Conservation (phyloP, 1,140 invertebrate genomes). For the Drosophila sturtevanti region DNA sequence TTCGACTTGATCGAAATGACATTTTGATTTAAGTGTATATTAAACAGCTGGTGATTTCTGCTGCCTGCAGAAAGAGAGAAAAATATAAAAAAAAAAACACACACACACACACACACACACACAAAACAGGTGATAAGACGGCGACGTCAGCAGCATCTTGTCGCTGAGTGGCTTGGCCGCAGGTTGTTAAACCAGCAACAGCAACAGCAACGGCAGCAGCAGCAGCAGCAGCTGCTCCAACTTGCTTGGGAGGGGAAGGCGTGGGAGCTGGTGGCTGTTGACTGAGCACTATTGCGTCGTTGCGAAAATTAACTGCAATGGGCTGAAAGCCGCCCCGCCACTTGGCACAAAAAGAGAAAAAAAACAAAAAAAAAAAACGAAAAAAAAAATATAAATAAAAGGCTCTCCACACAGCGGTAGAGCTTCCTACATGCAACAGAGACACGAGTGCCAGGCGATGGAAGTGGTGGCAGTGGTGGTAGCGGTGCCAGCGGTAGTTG, state of each 20-base stretch:
- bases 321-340: constrained; percentile 26
- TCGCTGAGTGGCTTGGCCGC: constrained; percentile 25
- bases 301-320: constrained; percentile 72
- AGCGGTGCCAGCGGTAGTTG: constrained; percentile 38
- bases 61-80: background rate
- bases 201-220: constrained; percentile 51
- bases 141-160: constrained; percentile 20
- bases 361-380: too few species aligned
- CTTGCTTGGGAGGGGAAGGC: constrained; percentile 39
- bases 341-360: constrained; percentile 54
- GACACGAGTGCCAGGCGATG: constrained; percentile 30
- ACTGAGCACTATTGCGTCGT: constrained; percentile 65
- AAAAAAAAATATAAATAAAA: constrained; percentile 61
- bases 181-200: constrained; percentile 71
- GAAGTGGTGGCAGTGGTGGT: constrained; percentile 47
- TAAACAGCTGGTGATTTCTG: constrained; percentile 48
- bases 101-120: too few species aligned
- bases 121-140: constrained; percentile 71
- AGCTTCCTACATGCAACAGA: constrained; percentile 62
- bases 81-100: background rate
- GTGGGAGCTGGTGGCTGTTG: constrained; percentile 60
- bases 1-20: background rate
- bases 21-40: constrained; percentile 22
- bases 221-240: constrained; percentile 1
- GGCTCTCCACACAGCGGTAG: constrained; percentile 45